phyloP scores from a whole-genome alignment of 2,888 invertebrate species.

The Azorinus chamasolen region DNA sequence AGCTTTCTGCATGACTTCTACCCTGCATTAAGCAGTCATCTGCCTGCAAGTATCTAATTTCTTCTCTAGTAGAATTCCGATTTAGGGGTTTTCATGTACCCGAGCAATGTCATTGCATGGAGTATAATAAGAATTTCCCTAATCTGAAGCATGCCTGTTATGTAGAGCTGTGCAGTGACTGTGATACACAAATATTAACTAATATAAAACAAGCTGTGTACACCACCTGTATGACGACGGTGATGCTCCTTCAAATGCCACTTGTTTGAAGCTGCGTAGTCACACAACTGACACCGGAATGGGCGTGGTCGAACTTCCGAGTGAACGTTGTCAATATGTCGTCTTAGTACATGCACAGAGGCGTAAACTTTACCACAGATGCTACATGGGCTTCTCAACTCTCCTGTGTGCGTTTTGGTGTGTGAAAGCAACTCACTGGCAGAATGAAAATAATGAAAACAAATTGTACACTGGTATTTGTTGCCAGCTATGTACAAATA shows the following conservation, averaged over 20 bases:
- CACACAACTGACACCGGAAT: constrained; percentile 53
- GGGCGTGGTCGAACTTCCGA: constrained; percentile 45
- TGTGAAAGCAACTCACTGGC: constrained; percentile 44
- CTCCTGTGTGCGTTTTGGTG: constrained; percentile 45
- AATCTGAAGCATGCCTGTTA: too few species aligned
- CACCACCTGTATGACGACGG: constrained; percentile 55
- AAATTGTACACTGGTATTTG: constrained; percentile 47
- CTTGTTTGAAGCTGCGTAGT: constrained; percentile 50
- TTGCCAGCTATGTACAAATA: constrained; percentile 49
- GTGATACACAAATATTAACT: too few species aligned
- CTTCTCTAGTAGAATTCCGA: too few species aligned
- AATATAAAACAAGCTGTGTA: too few species aligned
- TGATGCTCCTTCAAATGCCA: constrained; percentile 62
- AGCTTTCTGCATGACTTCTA: too few species aligned
- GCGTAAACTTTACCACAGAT: constrained; percentile 54
- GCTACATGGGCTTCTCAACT: constrained; percentile 31
- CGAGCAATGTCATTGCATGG: too few species aligned
- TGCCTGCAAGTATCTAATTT: too few species aligned
- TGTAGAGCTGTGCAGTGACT: too few species aligned
- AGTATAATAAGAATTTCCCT: too few species aligned
- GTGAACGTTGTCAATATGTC: constrained; percentile 57
- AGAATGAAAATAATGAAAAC: constrained; percentile 45
- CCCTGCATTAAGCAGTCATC: too few species aligned
- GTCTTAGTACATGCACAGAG: constrained; percentile 40
- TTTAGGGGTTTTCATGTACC: too few species aligned